phyloP scores from a whole-genome alignment of 2,797 vertebrate species.

The Mormyrus hasselquistii region DNA sequence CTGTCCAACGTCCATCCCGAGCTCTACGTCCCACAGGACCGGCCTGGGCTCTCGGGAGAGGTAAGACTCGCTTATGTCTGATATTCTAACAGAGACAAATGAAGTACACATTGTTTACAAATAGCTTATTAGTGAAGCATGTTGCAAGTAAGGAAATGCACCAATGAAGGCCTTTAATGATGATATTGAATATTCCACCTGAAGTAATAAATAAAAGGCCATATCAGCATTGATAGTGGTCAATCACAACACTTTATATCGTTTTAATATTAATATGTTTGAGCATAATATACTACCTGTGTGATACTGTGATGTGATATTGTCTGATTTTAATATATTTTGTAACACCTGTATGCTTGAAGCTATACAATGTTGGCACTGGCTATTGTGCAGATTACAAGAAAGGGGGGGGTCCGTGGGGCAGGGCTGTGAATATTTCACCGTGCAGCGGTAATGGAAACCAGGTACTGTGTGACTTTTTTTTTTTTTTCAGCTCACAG shows the following conservation, averaged over 20 bases:
- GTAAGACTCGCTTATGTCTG: constrained; percentile 29
- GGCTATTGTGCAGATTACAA: constrained; percentile 71
- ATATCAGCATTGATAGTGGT: background rate
- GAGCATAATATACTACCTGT: background rate
- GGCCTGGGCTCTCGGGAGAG: constrained; percentile 55
- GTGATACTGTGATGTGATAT: background rate
- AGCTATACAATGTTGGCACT: constrained; percentile 74
- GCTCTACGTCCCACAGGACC: constrained; percentile 60
- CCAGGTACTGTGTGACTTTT: constrained; percentile 57
- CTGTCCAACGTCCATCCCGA: constrained; percentile 71
- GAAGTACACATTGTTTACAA: background rate
- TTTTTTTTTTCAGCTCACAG: background rate
- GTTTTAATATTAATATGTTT: background rate
- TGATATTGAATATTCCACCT: background rate
- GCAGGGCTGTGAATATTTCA: constrained; percentile 53
- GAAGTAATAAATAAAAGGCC: background rate
- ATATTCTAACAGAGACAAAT: background rate
- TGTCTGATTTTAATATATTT: constrained; percentile 19
- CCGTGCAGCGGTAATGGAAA: constrained; percentile 69
- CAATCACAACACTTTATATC: background rate
- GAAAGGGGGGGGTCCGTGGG: constrained; percentile 38
- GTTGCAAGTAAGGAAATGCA: background rate
- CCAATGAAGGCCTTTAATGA: background rate
- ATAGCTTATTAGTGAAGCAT: background rate
- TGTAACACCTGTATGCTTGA: constrained; percentile 44